These are phyloP conservation scores for Erebia epiphron DNA, from an alignment of 2,888 invertebrate genomes.

Conservation along the genomic window DNA sequence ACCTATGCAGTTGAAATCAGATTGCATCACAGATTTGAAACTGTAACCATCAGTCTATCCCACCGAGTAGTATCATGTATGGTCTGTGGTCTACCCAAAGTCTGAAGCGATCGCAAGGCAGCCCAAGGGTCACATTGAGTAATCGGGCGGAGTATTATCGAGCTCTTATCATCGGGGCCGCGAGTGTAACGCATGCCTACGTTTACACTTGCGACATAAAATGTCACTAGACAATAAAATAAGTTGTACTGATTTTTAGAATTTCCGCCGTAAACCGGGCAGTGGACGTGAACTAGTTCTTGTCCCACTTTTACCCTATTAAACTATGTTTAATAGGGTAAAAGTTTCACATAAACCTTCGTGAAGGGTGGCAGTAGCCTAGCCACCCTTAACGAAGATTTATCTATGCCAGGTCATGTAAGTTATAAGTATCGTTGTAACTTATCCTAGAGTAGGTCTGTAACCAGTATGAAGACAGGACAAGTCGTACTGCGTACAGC, in stretches of 20 bases:
- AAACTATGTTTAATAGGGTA: background rate
- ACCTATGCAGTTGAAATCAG: slow-evolving; percentile 11
- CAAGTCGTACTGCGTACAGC: background rate
- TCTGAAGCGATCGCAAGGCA: slow-evolving; percentile 43
- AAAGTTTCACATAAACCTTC: too few species aligned
- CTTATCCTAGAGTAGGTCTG: background rate
- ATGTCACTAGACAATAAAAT: background rate
- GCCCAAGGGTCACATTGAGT: slow-evolving; percentile 68
- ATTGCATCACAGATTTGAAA: slow-evolving; percentile 23
- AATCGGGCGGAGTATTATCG: slow-evolving; percentile 73
- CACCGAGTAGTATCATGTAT: too few species aligned
- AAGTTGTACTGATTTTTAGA: background rate
- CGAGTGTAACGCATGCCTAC: slow-evolving; percentile 48
- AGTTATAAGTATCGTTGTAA: too few species aligned
- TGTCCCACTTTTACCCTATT: too few species aligned
- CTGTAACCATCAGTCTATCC: slow-evolving; percentile 18
- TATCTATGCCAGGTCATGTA: background rate
- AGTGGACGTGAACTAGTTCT: background rate
- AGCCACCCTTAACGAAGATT: too few species aligned
- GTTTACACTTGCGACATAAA: background rate
- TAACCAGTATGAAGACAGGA: background rate
- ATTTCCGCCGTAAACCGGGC: background rate
- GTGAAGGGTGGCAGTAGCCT: too few species aligned
- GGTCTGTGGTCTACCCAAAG: too few species aligned
- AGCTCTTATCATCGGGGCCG: slow-evolving; percentile 67